Evolutionary conservation across 2,888 invertebrate genomes (phyloP).

Genomic region (Napeogenes inachia): DNA sequence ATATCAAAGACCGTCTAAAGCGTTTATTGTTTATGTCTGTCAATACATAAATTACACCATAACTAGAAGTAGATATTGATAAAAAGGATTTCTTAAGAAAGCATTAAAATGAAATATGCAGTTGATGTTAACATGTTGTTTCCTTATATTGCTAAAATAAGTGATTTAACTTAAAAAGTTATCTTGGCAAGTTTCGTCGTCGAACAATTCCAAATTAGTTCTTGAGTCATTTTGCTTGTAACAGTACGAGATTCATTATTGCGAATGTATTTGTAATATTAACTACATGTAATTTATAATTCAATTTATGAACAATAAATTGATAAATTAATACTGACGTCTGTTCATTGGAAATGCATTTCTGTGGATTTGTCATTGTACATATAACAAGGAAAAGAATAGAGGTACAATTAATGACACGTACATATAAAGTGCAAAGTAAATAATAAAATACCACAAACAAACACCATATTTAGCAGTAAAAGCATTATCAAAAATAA

Average conservation of each 20-base stretch:
- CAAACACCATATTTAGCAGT: no score
- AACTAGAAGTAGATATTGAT: neutral
- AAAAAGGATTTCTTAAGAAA: no score
- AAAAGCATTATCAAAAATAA: no score
- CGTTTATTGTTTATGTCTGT: slow-evolving; percentile 6
- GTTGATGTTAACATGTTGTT: no score
- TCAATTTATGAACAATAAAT: neutral
- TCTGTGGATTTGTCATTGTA: neutral
- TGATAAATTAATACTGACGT: slow-evolving; percentile 3
- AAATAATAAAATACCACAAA: neutral
- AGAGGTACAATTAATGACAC: neutral
- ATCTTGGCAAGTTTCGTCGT: slow-evolving; percentile 11
- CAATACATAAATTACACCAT: slow-evolving; percentile 3
- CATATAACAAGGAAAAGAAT: slow-evolving; percentile 4
- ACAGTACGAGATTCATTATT: neutral
- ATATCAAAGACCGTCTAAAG: slow-evolving; percentile 12
- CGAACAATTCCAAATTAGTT: slow-evolving; percentile 19
- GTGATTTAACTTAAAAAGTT: neutral
- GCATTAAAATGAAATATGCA: neutral
- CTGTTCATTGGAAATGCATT: slow-evolving; percentile 1
- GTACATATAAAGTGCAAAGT: neutral
- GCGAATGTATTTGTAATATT: no score
- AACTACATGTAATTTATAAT: neutral
- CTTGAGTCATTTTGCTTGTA: slow-evolving; percentile 22
- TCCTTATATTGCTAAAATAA: no score